Conservation (phyloP, 1,140 invertebrate species). For the Orchesella cincta region DNA sequence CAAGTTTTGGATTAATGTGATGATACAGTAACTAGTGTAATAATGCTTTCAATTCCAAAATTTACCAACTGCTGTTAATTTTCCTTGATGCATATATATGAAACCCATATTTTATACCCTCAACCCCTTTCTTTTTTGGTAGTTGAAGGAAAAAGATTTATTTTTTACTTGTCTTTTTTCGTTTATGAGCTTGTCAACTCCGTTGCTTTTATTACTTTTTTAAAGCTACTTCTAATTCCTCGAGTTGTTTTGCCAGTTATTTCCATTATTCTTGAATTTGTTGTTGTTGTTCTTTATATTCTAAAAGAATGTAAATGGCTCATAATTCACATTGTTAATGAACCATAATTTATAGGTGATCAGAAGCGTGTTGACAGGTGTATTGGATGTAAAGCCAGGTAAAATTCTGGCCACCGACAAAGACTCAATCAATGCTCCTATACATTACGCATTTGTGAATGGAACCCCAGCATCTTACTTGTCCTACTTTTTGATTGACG, state of each 20-base stretch:
- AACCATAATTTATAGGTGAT: slow-evolving; percentile 64
- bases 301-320: neutral
- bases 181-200: neutral
- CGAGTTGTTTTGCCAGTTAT: neutral
- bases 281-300: neutral
- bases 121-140: too few relatives aligned
- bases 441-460: slow-evolving; percentile 77
- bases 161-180: slow-evolving; percentile 52
- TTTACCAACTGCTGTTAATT: too few relatives aligned
- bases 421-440: slow-evolving; percentile 79
- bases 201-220: slow-evolving; percentile 23
- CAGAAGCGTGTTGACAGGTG: slow-evolving; percentile 75
- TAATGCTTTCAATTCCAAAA: too few relatives aligned
- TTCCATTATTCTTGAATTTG: too few relatives aligned
- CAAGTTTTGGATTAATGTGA: too few relatives aligned
- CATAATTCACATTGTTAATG: slow-evolving; percentile 34
- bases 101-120: too few relatives aligned
- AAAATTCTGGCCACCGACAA: slow-evolving; percentile 85
- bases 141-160: too few relatives aligned
- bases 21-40: too few relatives aligned
- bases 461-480: slow-evolving; percentile 73
- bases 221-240: neutral
- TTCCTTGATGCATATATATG: too few relatives aligned
- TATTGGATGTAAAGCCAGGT: slow-evolving; percentile 79
- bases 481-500: slow-evolving; percentile 82